phyloP scores from a whole-genome alignment of 2,113 vertebrate genomes.

The Castor canadensis region DNA sequence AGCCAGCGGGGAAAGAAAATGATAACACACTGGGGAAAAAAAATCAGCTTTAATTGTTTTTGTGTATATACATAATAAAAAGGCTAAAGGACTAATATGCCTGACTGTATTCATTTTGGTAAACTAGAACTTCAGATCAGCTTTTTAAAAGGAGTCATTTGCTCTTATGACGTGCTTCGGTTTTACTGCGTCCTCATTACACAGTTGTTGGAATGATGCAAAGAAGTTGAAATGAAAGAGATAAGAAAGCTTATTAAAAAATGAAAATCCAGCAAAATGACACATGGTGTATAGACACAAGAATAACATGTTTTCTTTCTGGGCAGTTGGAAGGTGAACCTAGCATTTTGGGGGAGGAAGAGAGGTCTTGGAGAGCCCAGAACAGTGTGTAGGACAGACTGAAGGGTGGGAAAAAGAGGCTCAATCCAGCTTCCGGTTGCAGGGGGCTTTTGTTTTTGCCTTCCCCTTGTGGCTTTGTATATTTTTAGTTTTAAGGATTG shows the following conservation, averaged over 20 bases:
- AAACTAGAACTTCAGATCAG: slow-evolving; percentile 80
- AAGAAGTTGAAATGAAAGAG: slow-evolving; percentile 39
- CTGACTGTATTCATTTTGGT: slow-evolving; percentile 73
- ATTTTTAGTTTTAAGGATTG: slow-evolving; percentile 36
- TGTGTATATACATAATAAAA: slow-evolving; percentile 82
- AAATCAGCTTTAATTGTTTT: slow-evolving; percentile 85
- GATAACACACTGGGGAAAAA: slow-evolving; percentile 80
- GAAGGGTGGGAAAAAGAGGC: background rate
- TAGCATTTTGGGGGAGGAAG: background rate
- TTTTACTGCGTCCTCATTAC: slow-evolving; percentile 73
- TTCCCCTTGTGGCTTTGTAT: background rate
- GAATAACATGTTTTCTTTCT: background rate
- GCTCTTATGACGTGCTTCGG: slow-evolving; percentile 57
- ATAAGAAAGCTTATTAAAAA: slow-evolving; percentile 47
- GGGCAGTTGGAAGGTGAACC: background rate
- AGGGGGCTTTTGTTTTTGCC: background rate
- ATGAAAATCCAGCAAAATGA: slow-evolving; percentile 56
- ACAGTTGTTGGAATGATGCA: slow-evolving; percentile 64
- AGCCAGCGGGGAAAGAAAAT: slow-evolving; percentile 82
- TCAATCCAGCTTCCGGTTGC: background rate
- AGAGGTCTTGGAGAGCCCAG: accelerated
- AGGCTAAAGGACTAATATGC: slow-evolving; percentile 77
- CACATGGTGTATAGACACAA: accelerated
- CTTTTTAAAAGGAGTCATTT: slow-evolving; percentile 64
- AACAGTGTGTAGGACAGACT: background rate